Base-by-base conservation (phyloP, 2,797 vertebrate species). In the Macroramphosus scolopax region DNA sequence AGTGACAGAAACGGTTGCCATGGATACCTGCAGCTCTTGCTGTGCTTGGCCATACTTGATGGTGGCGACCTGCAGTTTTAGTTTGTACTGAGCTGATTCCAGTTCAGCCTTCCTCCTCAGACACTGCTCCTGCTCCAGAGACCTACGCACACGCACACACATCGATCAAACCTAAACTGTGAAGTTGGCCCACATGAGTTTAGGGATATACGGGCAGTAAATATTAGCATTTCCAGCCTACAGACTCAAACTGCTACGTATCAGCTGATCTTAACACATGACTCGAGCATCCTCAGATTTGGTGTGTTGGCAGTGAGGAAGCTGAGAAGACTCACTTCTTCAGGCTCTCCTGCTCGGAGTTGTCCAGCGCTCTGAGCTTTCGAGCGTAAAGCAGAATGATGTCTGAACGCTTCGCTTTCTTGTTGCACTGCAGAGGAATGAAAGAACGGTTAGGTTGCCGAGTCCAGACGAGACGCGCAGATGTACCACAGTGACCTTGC, bases 351-450 rank as follows among this genome's bases (percentile, higher is more conserved):
- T 95, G 92, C 69, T 97, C 95, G 0, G 82, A 89, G 61, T 94
- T 97, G 52, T 99, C 96, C 58, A 99, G 54, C 0, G 92, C 93
- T 64, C 84, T 90, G 63, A 99, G 38, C 18, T 89, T 93, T 1
- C 92, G 90, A 0, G 95, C 93, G 1, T 98, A 98, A 33, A 99
- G 91, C 37, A 95, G 51, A 51, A 98, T 92, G 1, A 99, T 93
- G 65, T 99, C 96, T 0, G 90, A 89, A 0, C 91, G 90, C 65
- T 94, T 97, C 0, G 94, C 93, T 48, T 94, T 97, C 87, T 94
- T 98, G 75, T 98, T 99, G 81, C 96, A 99, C 96, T 99, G 48
- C 29, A 60, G 32, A 48, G 2, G 53, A 51, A 22, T n/a, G n/a
- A n/a, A n/a, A n/a, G n/a, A n/a, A n/a, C n/a, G n/a, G n/a, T n/a